Evolutionary conservation across 2,797 vertebrate species (phyloP), one percentile per base, ranked within the genome.

Genomic region (Bradypus variegatus): DNA sequence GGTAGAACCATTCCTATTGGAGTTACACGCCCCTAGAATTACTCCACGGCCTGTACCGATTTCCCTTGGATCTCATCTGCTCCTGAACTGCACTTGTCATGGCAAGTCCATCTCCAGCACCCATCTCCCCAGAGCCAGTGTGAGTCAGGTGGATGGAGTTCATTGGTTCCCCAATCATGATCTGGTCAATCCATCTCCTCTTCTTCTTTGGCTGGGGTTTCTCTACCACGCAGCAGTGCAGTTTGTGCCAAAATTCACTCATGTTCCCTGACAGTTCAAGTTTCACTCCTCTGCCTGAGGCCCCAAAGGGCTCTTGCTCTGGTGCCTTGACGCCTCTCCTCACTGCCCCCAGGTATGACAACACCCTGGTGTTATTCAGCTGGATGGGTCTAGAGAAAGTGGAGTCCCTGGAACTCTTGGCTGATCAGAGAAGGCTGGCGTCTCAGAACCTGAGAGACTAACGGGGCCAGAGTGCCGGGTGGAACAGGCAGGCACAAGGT

Each of bases 211-310:
- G 98, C 14, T 98, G 98, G 1, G 98, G 98, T 89, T 99, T 99
- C 91, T 99, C 98, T 19, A 98, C 98, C 10, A 99, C 98, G 1
- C 98, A 99, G 97, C 99, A 99, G 94, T 98, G 98, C 96, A 99
- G 97, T 96, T 99, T 99, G 97, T 99, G 98, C 99, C 99, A 99
- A 96, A 99, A 99, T 92, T 99, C 98, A 16, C 98, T 99, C 99
- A 99, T 99, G 88, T 94, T 97, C 1, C 93, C 91, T 7, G 97
- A 58, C 58, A 95, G 85, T 91, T 96, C 97, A 97, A 97, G 97
- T 92, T 97, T 97, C 96, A 88, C 95, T 55, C 84, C 27, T 65
- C 85, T 60, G 79, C 92, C 79, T 6, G 67, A 89, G 91, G 93
- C 95, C 95, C 95, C 92, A 78, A 58, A 23, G 94, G 95, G 95